phyloP scores from a whole-genome alignment of 2,888 invertebrate species.

The Ennomos fuscantarius region DNA sequence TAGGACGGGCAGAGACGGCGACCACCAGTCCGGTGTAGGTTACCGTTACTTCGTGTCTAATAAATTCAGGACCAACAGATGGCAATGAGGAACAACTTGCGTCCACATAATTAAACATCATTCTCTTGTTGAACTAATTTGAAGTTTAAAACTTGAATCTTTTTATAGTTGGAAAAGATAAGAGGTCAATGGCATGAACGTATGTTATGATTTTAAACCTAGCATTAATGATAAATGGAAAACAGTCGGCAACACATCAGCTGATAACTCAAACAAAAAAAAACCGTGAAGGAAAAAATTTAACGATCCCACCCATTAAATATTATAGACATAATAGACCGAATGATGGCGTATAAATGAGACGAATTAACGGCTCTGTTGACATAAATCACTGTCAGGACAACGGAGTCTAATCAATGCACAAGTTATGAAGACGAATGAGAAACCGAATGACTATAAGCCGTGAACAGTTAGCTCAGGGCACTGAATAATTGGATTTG shows the following conservation, averaged over 20 bases:
- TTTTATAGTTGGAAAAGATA: neutral
- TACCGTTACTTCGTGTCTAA: constrained; percentile 80
- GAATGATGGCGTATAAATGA: constrained; percentile 39
- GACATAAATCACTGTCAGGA: constrained; percentile 59
- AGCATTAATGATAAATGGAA: no score
- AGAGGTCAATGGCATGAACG: neutral
- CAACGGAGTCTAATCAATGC: constrained; percentile 49
- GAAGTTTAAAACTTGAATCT: constrained; percentile 2
- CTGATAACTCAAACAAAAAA: constrained; percentile 4
- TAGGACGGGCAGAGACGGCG: constrained; percentile 52
- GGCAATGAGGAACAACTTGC: constrained; percentile 70
- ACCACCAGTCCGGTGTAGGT: constrained; percentile 58
- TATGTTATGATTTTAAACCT: neutral
- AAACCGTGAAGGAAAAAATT: neutral
- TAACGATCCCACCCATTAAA: constrained; percentile 44
- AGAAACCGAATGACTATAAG: constrained; percentile 45
- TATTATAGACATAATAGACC: constrained; percentile 64
- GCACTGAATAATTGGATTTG: constrained; percentile 51
- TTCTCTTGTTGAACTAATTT: constrained; percentile 66
- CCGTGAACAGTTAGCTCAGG: constrained; percentile 42
- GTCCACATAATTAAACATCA: constrained; percentile 60
- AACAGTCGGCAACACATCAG: neutral
- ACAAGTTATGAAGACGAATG: constrained; percentile 56
- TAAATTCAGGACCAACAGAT: constrained; percentile 80
- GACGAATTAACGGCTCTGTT: constrained; percentile 60